Evolutionary conservation across 2,797 vertebrate genomes (phyloP).

Genomic region (Limnodromus scolopaceus): DNA sequence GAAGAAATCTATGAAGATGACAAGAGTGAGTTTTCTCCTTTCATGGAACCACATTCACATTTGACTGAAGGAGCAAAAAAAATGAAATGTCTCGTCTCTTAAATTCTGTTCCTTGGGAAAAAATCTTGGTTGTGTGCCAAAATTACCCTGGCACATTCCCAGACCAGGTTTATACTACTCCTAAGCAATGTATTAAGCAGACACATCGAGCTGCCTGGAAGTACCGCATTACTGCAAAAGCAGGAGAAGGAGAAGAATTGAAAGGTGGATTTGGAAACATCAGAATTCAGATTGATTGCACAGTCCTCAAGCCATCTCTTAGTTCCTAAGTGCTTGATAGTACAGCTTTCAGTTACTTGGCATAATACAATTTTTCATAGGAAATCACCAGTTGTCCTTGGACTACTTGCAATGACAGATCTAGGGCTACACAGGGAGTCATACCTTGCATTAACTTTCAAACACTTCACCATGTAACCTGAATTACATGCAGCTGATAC

Average conservation of each 20-base stretch:
- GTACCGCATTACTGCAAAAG: neutral
- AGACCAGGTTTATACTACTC: neutral
- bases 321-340: neutral
- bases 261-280: neutral
- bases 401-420: neutral
- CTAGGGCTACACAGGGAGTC: neutral
- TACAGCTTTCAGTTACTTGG: neutral
- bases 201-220: neutral
- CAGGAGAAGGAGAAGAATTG: neutral
- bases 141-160: neutral
- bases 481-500: fast-evolving
- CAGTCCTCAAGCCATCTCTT: neutral
- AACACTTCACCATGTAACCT: neutral
- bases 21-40: neutral
- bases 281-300: neutral
- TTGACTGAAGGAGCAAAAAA: neutral
- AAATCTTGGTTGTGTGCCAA: neutral
- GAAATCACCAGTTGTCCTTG: neutral
- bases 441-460: neutral
- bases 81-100: neutral
- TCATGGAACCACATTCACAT: neutral
- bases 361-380: neutral
- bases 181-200: neutral
- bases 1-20: neutral
- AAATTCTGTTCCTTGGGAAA: neutral